phyloP scores from a whole-genome alignment of 2,888 invertebrate species.

The Caenorhabditis zanzibari region DNA sequence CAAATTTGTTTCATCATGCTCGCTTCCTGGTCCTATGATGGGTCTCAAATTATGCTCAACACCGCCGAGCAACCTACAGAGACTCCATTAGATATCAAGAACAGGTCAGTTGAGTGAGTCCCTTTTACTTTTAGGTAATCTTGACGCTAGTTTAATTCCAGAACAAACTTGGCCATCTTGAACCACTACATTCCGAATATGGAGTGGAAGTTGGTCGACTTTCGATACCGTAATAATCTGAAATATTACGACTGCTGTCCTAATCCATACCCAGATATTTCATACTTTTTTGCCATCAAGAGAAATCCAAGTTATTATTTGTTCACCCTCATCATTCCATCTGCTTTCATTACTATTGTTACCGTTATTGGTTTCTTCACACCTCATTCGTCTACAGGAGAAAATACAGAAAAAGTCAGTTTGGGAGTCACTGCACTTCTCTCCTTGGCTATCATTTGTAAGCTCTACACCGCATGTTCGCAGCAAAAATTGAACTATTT shows the following conservation, averaged over 20 bases:
- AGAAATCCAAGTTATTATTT: constrained; percentile 83
- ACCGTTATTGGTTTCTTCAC: constrained; percentile 83
- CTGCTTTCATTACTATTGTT: constrained; percentile 82
- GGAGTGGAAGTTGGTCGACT: constrained; percentile 83
- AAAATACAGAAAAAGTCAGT: constrained; percentile 82
- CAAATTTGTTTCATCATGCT: constrained; percentile 83
- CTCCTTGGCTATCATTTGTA: constrained; percentile 80
- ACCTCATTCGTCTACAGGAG: constrained; percentile 82
- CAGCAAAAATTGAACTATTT: constrained; percentile 16
- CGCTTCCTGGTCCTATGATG: constrained; percentile 82
- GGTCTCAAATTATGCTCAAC: constrained; percentile 79
- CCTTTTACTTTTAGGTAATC: not conserved
- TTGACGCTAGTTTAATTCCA: constrained; percentile 39
- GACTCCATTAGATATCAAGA: constrained; percentile 67
- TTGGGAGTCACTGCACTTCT: constrained; percentile 81
- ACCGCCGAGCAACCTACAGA: constrained; percentile 74
- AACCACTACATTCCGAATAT: constrained; percentile 83
- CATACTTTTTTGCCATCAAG: constrained; percentile 82
- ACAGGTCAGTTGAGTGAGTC: constrained; percentile 43
- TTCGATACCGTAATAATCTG: constrained; percentile 77
- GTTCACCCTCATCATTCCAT: constrained; percentile 82
- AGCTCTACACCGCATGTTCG: constrained; percentile 45
- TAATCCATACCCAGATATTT: constrained; percentile 81
- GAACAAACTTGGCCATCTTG: constrained; percentile 75
- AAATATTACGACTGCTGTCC: constrained; percentile 83